phyloP scores from a whole-genome alignment of 2,113 vertebrate species.

The Oreochromis niloticus region DNA sequence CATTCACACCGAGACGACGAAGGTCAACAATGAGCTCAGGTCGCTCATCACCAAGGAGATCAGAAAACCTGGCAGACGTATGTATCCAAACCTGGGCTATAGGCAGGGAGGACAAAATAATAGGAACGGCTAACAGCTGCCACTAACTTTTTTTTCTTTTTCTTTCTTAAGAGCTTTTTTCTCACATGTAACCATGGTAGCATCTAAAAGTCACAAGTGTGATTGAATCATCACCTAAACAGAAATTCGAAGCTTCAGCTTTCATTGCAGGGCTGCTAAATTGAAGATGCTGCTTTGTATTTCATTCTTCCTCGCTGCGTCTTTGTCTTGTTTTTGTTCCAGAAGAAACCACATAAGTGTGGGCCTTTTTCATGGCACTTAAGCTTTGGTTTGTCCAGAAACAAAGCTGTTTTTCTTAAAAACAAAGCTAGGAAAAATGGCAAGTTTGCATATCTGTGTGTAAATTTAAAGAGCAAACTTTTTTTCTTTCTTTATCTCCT shows the following conservation, averaged over 20 bases:
- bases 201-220: neutral
- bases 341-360: neutral
- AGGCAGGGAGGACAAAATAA: neutral
- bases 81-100: constrained; percentile 40
- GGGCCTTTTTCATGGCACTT: neutral
- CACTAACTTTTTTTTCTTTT: neutral
- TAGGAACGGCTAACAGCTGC: neutral
- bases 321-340: neutral
- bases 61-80: constrained; percentile 91
- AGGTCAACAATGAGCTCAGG: constrained; percentile 86
- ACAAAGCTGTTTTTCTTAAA: neutral
- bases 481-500: neutral
- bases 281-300: neutral
- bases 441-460: neutral
- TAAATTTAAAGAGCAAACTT: neutral
- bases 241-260: neutral
- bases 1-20: constrained; percentile 76
- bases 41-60: constrained; percentile 92
- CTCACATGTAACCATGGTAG: neutral
- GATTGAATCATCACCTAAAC: neutral
- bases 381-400: neutral
- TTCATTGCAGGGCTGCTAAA: neutral
- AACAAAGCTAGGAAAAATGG: neutral
- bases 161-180: neutral
- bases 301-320: neutral